Evolutionary conservation across 2,888 invertebrate species (phyloP), one percentile per base, ranked within the genome.

Genomic region (Elgonia sp.): DNA sequence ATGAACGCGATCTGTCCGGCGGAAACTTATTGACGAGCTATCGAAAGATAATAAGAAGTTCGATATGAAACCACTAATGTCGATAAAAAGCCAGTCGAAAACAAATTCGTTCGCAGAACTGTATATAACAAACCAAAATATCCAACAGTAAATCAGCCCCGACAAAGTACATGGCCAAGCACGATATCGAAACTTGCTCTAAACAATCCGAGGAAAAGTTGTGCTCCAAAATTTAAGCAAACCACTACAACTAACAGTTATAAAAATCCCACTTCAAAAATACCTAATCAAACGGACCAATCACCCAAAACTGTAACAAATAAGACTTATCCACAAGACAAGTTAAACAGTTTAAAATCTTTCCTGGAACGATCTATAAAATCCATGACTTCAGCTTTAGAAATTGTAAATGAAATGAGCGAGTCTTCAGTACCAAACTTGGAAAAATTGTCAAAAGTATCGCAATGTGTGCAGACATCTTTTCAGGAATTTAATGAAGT

Each of bases 341-440:
- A 72, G 40, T 14, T 72, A 14, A 29, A 14, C 39, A 18, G 39
- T 20, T 72, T 72, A 57, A 72, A 72, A 57, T 20, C 20, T 55
- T 7, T 39, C 57, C 1, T 72, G 14, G 6, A 72, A 72, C 1
- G 57, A 14, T 57, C 57, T 0, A 72, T 72, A 14, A 72, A 57
- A 40, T 14, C 10, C 14, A 55, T 72, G 57, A 57, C n/a, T 14
- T 18, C 57, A 57, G 72, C 72, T 20, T 40, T 72, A 20, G 21
- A 57, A 14, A 40, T 72, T 57, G 57, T 72, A 21, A 40, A 72
- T 20, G 57, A 72, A 8, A 20, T 72, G 16, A 57, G 53, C 10
- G 10, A 0, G n/a, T 8, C n/a, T 53, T n/a, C 69, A 53, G 14
- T 29, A n/a, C n/a, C n/a, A n/a, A n/a, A n/a, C n/a, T n/a, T n/a